These are phyloP conservation scores for Battus philenor DNA, from an alignment of 1,140 invertebrate species.

Conservation along the genomic window DNA sequence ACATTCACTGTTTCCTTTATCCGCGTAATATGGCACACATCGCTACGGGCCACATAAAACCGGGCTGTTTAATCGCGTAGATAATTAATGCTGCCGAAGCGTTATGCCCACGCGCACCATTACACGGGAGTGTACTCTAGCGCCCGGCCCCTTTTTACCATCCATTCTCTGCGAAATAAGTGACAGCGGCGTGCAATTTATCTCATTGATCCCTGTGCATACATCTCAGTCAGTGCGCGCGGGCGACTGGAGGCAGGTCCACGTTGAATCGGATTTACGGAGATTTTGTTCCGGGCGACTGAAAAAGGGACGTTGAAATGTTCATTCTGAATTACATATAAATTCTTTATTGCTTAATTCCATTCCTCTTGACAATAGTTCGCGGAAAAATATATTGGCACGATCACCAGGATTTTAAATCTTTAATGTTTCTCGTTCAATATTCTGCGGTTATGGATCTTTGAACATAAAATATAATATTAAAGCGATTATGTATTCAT, in stretches of 20 bases:
- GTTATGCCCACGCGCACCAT: slow-evolving; percentile 49
- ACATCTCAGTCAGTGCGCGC: slow-evolving; percentile 57
- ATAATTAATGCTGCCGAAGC: slow-evolving; percentile 37
- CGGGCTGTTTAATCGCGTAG: slow-evolving; percentile 21
- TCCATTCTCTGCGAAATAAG: slow-evolving; percentile 32
- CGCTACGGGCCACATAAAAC: background rate
- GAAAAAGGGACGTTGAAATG: slow-evolving; percentile 29
- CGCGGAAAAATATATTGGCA: slow-evolving; percentile 21
- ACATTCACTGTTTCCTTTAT: too few relatives aligned
- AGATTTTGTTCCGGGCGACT: slow-evolving; percentile 26
- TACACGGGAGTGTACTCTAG: slow-evolving; percentile 25
- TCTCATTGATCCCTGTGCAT: slow-evolving; percentile 67
- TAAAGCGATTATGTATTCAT: too few relatives aligned
- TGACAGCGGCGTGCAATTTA: slow-evolving; percentile 53
- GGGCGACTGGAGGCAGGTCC: slow-evolving; percentile 19
- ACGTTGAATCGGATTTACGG: slow-evolving; percentile 38
- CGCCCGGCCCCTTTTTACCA: slow-evolving; percentile 11
- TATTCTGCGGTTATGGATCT: too few relatives aligned
- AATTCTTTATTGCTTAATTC: slow-evolving; percentile 26
- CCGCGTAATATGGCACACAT: too few relatives aligned
- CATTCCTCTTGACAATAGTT: slow-evolving; percentile 27
- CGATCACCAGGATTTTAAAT: background rate
- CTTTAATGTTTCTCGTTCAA: too few relatives aligned
- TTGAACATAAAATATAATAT: too few relatives aligned
- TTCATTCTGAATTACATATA: slow-evolving; percentile 35